Base-by-base conservation (phyloP, 2,113 vertebrate species). In the Patagioenas fasciata region DNA sequence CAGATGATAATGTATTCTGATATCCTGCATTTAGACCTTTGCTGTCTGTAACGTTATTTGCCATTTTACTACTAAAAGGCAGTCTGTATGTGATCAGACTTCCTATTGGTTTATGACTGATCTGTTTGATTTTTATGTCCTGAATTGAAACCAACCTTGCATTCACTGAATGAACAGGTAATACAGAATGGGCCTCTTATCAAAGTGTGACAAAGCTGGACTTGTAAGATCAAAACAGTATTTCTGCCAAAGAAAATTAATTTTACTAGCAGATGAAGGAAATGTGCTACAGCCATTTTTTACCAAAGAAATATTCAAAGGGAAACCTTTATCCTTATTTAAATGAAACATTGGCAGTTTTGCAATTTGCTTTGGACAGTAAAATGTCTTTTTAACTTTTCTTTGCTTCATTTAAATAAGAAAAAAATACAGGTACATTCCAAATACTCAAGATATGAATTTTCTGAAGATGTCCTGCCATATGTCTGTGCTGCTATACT, bases 261-360 rank as follows among this genome's bases (percentile, higher is more conserved):
- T 92, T 90, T 77, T 95, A 72, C 11, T 92, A 71, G 36, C 44
- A 83, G 32, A 44, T 34, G 29, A 70, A 89, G 18, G 36, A 85
- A 72, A 51, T 48, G 40, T 72, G 19, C 58, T 29, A 42, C 21
- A 81, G 7, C 62, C 3, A 0, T 48, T 56, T 88, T 44, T 85
- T 78, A 96, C 91, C 89, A 96, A 97, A 97, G 91, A 94, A 96
- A 50, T 62, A 7, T 20, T 84, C 58, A 86, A 96, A 91, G 69
- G 91, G 77, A 47, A 85, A 36, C 88, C 31, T 93, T 95, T 88
- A 85, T 93, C 31, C 5, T 47, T 1, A n/a, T 56, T 88, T 66
- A 77, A 75, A 36, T 31, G 11, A 67, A 87, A 69, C 4, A 6
- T n/a, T 31, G 58, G 34, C 17, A 29, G 17, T 66, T 62, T 74